Conservation (phyloP, 1,140 invertebrate species). For the Temnothorax nylanderi region DNA sequence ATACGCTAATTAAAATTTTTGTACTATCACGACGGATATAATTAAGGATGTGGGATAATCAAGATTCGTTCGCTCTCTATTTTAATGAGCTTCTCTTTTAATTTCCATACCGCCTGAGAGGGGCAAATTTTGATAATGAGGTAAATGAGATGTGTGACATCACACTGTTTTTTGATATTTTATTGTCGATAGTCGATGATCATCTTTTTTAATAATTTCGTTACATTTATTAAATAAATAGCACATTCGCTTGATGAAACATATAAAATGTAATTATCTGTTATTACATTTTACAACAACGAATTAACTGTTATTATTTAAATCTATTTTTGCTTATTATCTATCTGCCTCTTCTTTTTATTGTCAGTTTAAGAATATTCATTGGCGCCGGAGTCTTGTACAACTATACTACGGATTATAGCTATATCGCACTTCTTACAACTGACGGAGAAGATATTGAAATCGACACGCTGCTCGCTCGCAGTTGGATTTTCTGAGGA, state of each 20-base stretch:
- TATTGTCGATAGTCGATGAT: not conserved
- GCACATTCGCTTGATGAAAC: not conserved
- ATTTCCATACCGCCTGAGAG: not conserved
- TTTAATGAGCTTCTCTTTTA: conserved; percentile 5
- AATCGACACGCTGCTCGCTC: conserved; percentile 51
- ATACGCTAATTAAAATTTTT: conserved; percentile 26
- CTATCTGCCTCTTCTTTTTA: not conserved
- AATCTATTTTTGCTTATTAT: not conserved
- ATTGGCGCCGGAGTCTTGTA: not conserved
- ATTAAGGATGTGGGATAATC: not conserved
- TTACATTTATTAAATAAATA: not conserved
- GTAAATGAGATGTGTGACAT: not conserved
- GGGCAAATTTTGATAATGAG: not conserved
- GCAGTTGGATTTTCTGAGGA: conserved; percentile 41
- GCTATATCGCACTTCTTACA: conserved; percentile 28
- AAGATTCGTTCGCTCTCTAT: not conserved
- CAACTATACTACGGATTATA: not conserved
- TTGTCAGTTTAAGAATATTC: not conserved
- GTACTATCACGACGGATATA: not conserved
- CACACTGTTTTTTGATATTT: not conserved
- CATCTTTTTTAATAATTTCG: not conserved
- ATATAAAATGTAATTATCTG: not conserved
- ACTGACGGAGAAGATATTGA: conserved; percentile 45
- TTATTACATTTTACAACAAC: not conserved
- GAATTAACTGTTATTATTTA: not conserved